Conservation (phyloP, 2,888 invertebrate species). For the Noctua janthina region DNA sequence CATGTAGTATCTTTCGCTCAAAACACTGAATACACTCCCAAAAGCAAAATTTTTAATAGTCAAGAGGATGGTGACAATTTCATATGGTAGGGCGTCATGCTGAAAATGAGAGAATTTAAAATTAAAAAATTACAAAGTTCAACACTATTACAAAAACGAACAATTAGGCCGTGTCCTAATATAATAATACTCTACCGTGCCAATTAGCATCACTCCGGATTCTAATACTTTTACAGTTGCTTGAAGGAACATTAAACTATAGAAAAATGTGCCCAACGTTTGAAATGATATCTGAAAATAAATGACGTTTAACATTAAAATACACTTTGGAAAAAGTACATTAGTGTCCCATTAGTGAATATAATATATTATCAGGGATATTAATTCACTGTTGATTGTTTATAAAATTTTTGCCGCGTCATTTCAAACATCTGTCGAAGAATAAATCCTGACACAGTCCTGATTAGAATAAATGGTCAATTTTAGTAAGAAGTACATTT, state of each 20-base stretch:
- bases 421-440: not conserved
- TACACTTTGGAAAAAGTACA: not conserved
- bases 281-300: constrained; percentile 29
- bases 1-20: constrained; percentile 40
- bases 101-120: not conserved
- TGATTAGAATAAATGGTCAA: too few species aligned
- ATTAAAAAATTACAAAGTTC: not conserved
- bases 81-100: not conserved
- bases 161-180: not conserved
- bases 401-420: not conserved
- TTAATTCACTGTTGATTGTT: not conserved
- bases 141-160: not conserved
- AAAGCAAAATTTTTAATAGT: constrained; percentile 16
- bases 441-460: not conserved
- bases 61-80: not conserved
- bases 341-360: not conserved
- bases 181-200: not conserved
- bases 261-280: constrained; percentile 21
- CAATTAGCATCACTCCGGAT: not conserved
- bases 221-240: not conserved
- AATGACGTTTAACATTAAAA: not conserved
- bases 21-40: not conserved
- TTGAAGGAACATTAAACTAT: constrained; percentile 24
- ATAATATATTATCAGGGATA: not conserved
- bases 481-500: not conserved